phyloP scores from a whole-genome alignment of 1,140 invertebrate species.

The Pinna nobilis region DNA sequence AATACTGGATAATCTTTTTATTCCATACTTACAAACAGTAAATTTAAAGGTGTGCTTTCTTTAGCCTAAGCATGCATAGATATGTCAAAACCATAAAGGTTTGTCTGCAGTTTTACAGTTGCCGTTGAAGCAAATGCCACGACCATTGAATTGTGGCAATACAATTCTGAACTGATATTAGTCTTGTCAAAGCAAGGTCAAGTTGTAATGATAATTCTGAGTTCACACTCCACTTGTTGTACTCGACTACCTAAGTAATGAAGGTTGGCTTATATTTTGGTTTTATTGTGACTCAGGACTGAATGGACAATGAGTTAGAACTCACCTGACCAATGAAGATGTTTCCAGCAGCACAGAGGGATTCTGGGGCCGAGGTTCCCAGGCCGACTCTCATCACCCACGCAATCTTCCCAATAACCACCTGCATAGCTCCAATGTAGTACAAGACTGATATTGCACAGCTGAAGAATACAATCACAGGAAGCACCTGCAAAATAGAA shows the following conservation, averaged over 20 bases:
- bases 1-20: too few relatives aligned
- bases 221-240: conserved; percentile 1
- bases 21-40: too few relatives aligned
- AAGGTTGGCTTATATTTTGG: neutral
- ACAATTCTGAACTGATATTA: too few relatives aligned
- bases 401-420: conserved; percentile 59
- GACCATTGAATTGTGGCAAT: too few relatives aligned
- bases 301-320: neutral
- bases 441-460: conserved; percentile 68
- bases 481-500: conserved; percentile 62
- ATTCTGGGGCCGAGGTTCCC: conserved; percentile 66
- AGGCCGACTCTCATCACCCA: conserved; percentile 63
- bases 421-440: conserved; percentile 70
- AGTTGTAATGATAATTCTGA: too few relatives aligned
- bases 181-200: too few relatives aligned
- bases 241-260: neutral
- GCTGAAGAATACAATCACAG: conserved; percentile 70
- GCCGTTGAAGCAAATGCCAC: too few relatives aligned
- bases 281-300: neutral
- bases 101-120: too few relatives aligned
- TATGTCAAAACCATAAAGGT: too few relatives aligned
- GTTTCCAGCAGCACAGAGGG: conserved; percentile 70
- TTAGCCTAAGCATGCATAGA: too few relatives aligned
- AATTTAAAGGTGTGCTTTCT: too few relatives aligned
- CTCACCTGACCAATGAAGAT: conserved; percentile 72